Conservation (phyloP, 2,888 invertebrate species). For the Augochlorella aurata region DNA sequence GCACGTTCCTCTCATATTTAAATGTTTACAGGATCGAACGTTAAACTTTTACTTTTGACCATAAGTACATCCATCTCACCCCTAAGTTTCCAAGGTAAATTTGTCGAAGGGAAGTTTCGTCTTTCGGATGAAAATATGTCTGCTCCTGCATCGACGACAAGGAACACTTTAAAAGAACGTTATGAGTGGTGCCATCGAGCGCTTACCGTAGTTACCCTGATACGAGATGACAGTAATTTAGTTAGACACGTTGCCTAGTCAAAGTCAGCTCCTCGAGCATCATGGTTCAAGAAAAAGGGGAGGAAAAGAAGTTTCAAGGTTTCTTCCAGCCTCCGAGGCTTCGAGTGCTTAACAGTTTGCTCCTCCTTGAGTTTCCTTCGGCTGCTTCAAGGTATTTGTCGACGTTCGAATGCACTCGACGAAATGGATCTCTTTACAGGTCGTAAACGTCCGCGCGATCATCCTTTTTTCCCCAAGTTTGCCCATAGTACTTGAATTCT, state of each 20-base stretch:
- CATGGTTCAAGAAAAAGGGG: constrained; percentile 16
- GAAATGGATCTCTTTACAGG: constrained; percentile 70
- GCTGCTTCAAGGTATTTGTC: constrained; percentile 65
- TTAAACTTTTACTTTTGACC: neutral
- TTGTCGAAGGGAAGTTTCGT: neutral
- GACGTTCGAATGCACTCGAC: constrained; percentile 67
- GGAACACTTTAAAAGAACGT: constrained; percentile 4
- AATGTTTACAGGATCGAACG: neutral
- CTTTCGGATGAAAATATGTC: neutral
- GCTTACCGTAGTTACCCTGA: constrained; percentile 23
- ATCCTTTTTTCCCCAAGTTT: constrained; percentile 60
- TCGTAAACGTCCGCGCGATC: constrained; percentile 63
- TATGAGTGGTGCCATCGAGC: neutral
- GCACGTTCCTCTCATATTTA: neutral
- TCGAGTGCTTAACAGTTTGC: constrained; percentile 62
- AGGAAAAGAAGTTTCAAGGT: constrained; percentile 50
- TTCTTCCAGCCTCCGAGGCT: constrained; percentile 43
- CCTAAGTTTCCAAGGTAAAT: neutral
- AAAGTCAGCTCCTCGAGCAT: constrained; percentile 40
- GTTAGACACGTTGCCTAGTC: constrained; percentile 46
- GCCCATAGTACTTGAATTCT: constrained; percentile 60
- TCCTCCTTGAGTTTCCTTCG: constrained; percentile 57
- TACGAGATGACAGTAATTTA: constrained; percentile 55
- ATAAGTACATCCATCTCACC: no score
- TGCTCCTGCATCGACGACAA: neutral